Conservation (phyloP, 1,140 invertebrate species). For the Ruditapes philippinarum region DNA sequence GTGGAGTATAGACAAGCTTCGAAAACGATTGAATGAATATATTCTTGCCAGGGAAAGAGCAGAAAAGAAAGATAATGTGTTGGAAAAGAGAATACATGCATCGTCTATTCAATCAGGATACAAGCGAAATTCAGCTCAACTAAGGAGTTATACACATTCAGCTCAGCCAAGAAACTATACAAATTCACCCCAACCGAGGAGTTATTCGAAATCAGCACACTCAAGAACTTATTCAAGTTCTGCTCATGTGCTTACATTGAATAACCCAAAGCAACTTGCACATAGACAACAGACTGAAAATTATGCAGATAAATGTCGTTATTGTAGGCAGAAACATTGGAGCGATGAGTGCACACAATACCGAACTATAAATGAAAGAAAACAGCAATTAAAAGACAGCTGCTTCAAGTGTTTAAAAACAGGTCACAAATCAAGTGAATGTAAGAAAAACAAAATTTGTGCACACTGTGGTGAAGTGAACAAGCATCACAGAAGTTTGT, state of each 20-base stretch:
- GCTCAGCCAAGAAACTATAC: not conserved
- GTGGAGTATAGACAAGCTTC: not conserved
- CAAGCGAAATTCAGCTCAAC: not conserved
- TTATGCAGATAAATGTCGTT: conserved; percentile 6
- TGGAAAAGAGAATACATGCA: too few relatives aligned
- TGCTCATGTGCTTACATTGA: too few relatives aligned
- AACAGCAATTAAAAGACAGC: conserved; percentile 6
- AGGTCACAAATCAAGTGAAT: conserved; percentile 7
- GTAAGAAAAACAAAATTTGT: conserved; percentile 2
- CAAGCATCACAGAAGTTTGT: conserved; percentile 13
- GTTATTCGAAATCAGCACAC: too few relatives aligned
- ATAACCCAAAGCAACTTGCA: too few relatives aligned
- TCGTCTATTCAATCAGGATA: too few relatives aligned
- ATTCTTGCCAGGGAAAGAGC: conserved; percentile 1
- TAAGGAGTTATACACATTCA: too few relatives aligned
- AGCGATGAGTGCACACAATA: conserved; percentile 18
- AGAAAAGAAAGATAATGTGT: conserved; percentile 22
- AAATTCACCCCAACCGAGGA: not conserved
- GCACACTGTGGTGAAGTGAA: conserved; percentile 7
- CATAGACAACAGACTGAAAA: not conserved
- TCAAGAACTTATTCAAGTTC: too few relatives aligned
- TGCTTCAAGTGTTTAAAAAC: conserved; percentile 2
- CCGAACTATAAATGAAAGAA: conserved; percentile 1
- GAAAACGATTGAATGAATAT: conserved; percentile 2
- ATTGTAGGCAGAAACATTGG: conserved; percentile 18